Evolutionary conservation across 2,888 invertebrate species (phyloP), one percentile per base, ranked within the genome.

Genomic region (Ochropleura plecta): DNA sequence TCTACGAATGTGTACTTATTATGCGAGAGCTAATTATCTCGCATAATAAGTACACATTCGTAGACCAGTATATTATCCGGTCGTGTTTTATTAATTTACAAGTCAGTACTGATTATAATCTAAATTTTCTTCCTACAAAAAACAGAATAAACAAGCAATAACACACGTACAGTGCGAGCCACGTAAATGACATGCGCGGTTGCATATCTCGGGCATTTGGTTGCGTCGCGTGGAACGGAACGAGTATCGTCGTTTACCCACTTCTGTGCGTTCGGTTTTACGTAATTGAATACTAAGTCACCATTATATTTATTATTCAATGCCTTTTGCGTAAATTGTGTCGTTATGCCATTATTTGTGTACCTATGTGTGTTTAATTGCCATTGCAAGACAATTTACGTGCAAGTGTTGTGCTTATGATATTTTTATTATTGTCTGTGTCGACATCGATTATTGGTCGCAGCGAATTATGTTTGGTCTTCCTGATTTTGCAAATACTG

Each of bases 151-250:
- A 82, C 68, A 66, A 49, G 65, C 73, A 65, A 64, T 73, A 73
- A 73, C 44, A 53, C 64, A 42, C 48, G 77, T 79, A 70, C 60
- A 79, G 66, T 81, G 78, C 76, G 40, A 66, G 80, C 76, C 80
- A 78, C 55, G 76, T 78, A 73, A 73, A 85, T 84, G 86, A 82
- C 86, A 91, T 83, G 90, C 89, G 79, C 86, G 73, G 84, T 70
- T 88, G 88, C 80, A 64, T 82, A 90, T 89, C 74, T 87, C 89
- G 91, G 91, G 68, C 90, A 82, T 76, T 79, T 81, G 80, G 82
- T 84, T 88, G 85, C 87, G 83, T 86, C 77, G 89, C 88, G 86
- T 90, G 86, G 78, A 90, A 88, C 88, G 89, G 86, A 89, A 86
- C 91, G 86, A 73, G 87, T 81, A 79, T 81, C 76, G 69, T 65